Evolutionary conservation across 2,113 vertebrate species (phyloP), one percentile per base, ranked within the genome.

Genomic region (Scophthalmus maximus): DNA sequence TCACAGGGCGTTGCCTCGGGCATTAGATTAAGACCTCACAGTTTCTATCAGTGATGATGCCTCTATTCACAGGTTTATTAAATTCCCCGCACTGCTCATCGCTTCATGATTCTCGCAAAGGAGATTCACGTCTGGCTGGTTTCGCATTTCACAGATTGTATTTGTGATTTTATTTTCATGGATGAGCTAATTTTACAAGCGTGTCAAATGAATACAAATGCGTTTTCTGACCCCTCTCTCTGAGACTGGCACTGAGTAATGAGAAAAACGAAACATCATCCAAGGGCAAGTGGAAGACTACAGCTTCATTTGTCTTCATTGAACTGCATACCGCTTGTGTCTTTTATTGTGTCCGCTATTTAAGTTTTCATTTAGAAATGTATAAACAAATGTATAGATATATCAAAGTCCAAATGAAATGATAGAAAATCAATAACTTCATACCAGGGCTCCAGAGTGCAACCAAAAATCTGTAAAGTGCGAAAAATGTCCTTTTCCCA

Each of bases 141-240:
- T 72, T 58, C 63, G 57, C 68, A 52, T 81, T 81, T 79, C 61
- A 78, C 75, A 78, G 67, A 86, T 76, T 71, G 66, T 23, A 73
- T 79, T 82, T 76, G 59, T 60, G 74, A 83, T 81, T 81, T 84
- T 60, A 52, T 75, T 67, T 32, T 80, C 75, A 73, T 27, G 76
- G 68, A 25, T 77, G 62, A 81, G 51, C 40, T 18, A 18, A 57
- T 67, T 71, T 72, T 73, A 83, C 77, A 76, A 75, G 75, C 52
- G 40, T 56, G 55, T 81, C 44, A 49, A 80, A 81, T 74, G 23
- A 71, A 68, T 68, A 73, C 51, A 77, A 73, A 82, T 72, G 18
- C 18, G 27, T 55, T 56, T 63, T 76, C 51, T 81, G 65, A 74
- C 69, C 70, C 52, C 51, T 58, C 5, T 14, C 50, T 61, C 66